Conservation (phyloP, 2,113 vertebrate species). For the Fukomys damarensis region DNA sequence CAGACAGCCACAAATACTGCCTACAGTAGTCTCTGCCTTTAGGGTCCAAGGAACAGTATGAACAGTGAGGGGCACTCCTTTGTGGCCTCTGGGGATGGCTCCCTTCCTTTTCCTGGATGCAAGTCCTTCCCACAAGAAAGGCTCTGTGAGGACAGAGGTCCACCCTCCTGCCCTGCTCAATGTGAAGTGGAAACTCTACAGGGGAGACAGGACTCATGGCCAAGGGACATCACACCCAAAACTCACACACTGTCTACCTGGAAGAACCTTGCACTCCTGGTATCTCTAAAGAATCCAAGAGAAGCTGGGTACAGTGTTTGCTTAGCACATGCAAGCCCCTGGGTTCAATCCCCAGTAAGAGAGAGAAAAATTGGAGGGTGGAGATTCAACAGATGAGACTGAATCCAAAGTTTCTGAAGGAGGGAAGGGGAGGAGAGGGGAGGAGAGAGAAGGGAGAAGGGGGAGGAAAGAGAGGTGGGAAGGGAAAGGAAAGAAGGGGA, state of each 20-base stretch:
- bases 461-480: not conserved
- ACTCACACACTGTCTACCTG: fast-evolving
- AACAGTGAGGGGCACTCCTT: not conserved
- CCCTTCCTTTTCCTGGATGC: too few species aligned
- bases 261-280: fast-evolving
- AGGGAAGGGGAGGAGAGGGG: not conserved
- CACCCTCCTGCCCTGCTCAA: fast-evolving
- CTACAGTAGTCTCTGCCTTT: too few species aligned
- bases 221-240: fast-evolving
- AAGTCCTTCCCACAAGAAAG: too few species aligned
- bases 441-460: too few species aligned
- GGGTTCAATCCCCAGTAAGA: not conserved
- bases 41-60: not conserved
- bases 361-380: not conserved
- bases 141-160: not conserved
- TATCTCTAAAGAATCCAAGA: fast-evolving
- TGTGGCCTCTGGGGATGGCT: not conserved
- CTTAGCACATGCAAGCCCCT: not conserved
- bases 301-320: not conserved
- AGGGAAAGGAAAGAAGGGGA: not conserved
- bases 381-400: not conserved
- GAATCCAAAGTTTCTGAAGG: not conserved
- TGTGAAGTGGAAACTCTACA: fast-evolving
- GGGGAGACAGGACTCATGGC: fast-evolving
- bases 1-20: fast-evolving